Evolutionary conservation across 1,140 invertebrate genomes (phyloP).

Genomic region (Drosophila pachea): DNA sequence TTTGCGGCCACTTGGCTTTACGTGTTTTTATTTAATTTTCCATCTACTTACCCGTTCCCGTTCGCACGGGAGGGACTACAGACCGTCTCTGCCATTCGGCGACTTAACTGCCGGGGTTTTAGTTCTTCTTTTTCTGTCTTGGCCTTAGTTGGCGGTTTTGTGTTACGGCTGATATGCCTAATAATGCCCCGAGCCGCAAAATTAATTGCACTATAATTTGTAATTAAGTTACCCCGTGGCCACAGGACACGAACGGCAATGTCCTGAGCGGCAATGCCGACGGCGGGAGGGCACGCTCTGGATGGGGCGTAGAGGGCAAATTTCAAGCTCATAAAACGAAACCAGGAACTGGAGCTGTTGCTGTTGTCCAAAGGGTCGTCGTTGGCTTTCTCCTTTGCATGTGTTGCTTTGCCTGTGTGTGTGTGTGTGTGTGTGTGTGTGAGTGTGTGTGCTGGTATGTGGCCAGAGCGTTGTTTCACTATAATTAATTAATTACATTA

Average conservation of each 20-base stretch:
- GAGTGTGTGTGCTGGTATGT: constrained; percentile 27
- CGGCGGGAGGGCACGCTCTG: neutral
- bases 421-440: constrained; percentile 13
- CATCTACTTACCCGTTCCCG: constrained; percentile 54
- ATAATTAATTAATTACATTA: constrained; percentile 77
- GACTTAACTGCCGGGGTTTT: constrained; percentile 17
- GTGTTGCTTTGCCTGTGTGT: constrained; percentile 1
- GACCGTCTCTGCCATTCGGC: neutral
- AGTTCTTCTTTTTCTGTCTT: constrained; percentile 12
- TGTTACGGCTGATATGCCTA: constrained; percentile 61
- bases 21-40: constrained; percentile 45
- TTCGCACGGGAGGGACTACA: no score
- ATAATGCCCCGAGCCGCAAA: constrained; percentile 67
- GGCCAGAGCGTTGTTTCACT: constrained; percentile 59
- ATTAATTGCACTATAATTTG: constrained; percentile 78
- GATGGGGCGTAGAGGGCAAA: neutral
- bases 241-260: constrained; percentile 54
- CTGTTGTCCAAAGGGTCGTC: constrained; percentile 19
- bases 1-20: constrained; percentile 45
- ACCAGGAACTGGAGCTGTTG: constrained; percentile 14
- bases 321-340: constrained; percentile 56
- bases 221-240: constrained; percentile 69
- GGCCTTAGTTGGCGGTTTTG: constrained; percentile 41
- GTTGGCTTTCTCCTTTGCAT: constrained; percentile 10
- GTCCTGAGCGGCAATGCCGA: constrained; percentile 11